phyloP scores from a whole-genome alignment of 2,888 invertebrate genomes.

The Synergus itoensis region DNA sequence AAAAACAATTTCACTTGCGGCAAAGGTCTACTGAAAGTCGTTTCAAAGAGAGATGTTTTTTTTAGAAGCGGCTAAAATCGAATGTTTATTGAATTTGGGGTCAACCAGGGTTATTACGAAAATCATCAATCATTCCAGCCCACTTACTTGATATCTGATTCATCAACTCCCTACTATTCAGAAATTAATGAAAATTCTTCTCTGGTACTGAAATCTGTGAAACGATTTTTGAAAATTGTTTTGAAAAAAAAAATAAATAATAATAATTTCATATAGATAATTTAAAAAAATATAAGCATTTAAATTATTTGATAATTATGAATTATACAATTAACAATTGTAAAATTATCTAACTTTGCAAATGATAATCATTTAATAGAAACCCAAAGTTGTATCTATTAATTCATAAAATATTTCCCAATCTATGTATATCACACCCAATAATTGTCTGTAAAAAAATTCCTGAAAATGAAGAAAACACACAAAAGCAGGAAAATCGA shows the following conservation, averaged over 20 bases:
- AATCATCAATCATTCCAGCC: neutral
- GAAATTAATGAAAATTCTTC: neutral
- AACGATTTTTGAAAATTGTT: neutral
- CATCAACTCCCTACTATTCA: neutral
- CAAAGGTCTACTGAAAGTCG: neutral
- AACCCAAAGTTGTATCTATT: too few species aligned
- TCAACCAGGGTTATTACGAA: neutral
- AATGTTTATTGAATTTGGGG: neutral
- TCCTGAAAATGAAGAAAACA: too few species aligned
- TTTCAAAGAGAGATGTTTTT: constrained; percentile 24
- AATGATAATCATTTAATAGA: neutral
- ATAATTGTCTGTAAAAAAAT: too few species aligned
- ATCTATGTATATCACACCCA: too few species aligned
- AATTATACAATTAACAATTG: neutral
- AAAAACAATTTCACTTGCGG: constrained; percentile 20
- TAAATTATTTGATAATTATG: neutral
- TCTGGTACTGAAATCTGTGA: neutral
- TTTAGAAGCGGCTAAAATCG: neutral
- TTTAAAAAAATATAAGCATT: too few species aligned
- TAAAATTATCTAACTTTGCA: neutral
- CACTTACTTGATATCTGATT: neutral
- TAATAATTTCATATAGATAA: too few species aligned
- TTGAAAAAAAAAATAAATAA: neutral
- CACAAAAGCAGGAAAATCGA: too few species aligned
- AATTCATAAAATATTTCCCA: too few species aligned